Base-by-base conservation (phyloP, 2,797 vertebrate species). In the Myripristis jacobus region DNA sequence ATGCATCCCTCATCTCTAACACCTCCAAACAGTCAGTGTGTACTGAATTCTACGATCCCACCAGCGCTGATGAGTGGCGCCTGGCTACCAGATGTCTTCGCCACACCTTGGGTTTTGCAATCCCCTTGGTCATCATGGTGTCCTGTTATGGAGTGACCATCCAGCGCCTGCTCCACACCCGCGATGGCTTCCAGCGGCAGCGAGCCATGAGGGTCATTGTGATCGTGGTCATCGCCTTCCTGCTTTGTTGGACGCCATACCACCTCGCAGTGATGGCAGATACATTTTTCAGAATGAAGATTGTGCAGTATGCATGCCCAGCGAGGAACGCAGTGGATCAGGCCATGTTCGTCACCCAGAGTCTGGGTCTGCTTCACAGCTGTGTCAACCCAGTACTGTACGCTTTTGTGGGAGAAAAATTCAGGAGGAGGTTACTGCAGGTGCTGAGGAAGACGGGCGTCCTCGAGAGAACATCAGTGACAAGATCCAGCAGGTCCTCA, bases 381-480 rank as follows among this genome's bases (percentile, higher is more conserved):
- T 92, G 90, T 1, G 81, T 94, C 19, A 94, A 94, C 86, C 93
- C 93, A 0, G 76, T 94, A 68, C 53, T 94, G 51, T 94, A 94
- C 0, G 93, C 92, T 1, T 93, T 93, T 2, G 88, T 93, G 7
- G 92, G 93, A 0, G 79, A 91, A 78, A 93, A 93, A 73, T 94
- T 94, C 83, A 68, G 91, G 27, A 70, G 8, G 31, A 86, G 70
- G 58, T 43, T 93, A 48, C 0, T 0, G 18, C 79, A 88, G 60
- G 19, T 88, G 0, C 34, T 92, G 66, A 67, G 46, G 57, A 92
- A 80, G 74, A 31, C 44, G 1, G 75, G 89, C 0, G 0, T 90
- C 3, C 0, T 61, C 2, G 66, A 86, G 63, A 88, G 75, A 10
- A 0, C 25, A 0, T 44, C 86, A 0, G 15, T 22, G n/a, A 13